phyloP scores from a whole-genome alignment of 2,113 vertebrate species.

The Xenus cinereus region DNA sequence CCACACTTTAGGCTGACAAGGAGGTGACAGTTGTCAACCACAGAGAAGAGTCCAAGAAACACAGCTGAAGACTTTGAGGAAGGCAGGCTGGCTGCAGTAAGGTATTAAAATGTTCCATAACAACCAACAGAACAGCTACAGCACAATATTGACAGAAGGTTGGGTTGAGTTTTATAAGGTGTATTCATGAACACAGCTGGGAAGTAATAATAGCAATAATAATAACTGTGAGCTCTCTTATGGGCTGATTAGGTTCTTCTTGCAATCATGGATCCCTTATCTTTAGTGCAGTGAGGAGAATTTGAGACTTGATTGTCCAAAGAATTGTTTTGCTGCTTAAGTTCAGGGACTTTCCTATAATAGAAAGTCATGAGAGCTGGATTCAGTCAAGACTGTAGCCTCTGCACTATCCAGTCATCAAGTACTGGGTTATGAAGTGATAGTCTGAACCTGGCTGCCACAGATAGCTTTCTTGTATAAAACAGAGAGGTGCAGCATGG shows the following conservation, averaged over 20 bases:
- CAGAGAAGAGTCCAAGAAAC: background rate
- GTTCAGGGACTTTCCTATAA: background rate
- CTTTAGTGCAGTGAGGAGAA: background rate
- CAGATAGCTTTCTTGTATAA: background rate
- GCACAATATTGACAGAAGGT: background rate
- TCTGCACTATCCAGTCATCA: background rate
- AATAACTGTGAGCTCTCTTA: background rate
- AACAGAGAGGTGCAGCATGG: background rate
- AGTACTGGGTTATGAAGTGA: background rate
- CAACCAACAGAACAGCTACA: background rate
- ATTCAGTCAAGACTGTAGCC: background rate
- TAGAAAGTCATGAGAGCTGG: background rate
- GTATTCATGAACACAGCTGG: background rate
- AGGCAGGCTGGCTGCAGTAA: background rate
- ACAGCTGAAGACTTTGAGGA: background rate
- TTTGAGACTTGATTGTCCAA: background rate
- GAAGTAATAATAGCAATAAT: background rate
- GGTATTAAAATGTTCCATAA: background rate
- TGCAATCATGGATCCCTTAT: background rate
- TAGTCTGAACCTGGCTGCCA: background rate
- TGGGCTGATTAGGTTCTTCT: background rate
- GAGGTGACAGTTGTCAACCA: background rate
- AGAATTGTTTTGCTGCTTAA: background rate
- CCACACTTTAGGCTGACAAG: background rate
- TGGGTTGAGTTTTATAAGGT: background rate